Conservation (phyloP, 2,888 invertebrate genomes). For the Acronicta alni region DNA sequence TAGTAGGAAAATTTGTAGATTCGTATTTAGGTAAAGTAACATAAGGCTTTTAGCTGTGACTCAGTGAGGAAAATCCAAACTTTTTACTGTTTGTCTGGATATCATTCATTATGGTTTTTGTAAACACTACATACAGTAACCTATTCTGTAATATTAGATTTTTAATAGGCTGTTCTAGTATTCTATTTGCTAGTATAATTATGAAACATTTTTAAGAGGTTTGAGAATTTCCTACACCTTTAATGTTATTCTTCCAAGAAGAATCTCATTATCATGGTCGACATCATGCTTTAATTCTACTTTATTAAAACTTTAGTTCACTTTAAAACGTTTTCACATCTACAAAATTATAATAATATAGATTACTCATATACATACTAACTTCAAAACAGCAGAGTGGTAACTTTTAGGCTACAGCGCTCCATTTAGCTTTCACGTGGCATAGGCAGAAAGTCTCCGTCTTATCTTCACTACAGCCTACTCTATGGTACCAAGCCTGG, state of each 20-base stretch:
- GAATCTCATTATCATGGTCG: no score
- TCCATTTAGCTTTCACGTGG: constrained; percentile 1
- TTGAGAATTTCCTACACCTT: no score
- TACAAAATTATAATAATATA: not conserved
- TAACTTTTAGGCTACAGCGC: not conserved
- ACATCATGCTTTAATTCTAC: no score
- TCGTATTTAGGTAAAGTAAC: constrained; percentile 24
- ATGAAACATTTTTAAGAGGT: no score
- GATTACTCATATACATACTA: not conserved
- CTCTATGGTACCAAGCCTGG: constrained; percentile 80
- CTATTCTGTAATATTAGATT: no score
- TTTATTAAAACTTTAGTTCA: no score
- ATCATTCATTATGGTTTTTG: no score
- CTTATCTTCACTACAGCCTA: constrained; percentile 53
- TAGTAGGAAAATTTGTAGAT: constrained; percentile 73
- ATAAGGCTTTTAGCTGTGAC: constrained; percentile 1
- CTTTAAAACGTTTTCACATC: not conserved
- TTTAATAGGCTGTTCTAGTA: no score
- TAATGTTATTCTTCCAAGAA: no score
- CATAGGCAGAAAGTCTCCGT: constrained; percentile 29
- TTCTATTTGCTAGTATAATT: no score
- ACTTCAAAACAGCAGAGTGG: not conserved
- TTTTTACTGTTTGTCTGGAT: no score
- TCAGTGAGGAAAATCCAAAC: constrained; percentile 25
- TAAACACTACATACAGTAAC: no score